phyloP scores from a whole-genome alignment of 2,797 vertebrate species.

The Catostomus latipinnis region DNA sequence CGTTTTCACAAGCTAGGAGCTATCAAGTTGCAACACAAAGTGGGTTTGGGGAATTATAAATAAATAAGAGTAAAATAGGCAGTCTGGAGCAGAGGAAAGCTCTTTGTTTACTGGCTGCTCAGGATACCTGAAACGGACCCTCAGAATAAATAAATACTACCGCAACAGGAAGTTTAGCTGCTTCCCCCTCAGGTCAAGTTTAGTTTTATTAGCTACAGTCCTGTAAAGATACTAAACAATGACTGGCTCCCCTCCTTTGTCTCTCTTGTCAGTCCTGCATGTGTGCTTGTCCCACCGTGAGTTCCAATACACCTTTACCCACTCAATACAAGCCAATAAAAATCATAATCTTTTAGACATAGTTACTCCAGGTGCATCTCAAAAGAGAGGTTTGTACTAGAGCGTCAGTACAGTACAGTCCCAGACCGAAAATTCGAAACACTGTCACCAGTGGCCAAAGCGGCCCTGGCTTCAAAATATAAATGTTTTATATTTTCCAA shows the following conservation, averaged over 20 bases:
- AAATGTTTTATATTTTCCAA: too few relatives aligned
- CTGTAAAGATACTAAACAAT: constrained; percentile 78
- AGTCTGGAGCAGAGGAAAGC: constrained; percentile 63
- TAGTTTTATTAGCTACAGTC: constrained; percentile 82
- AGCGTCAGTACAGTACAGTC: neutral
- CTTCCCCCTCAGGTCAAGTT: constrained; percentile 75
- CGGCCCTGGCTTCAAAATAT: too few relatives aligned
- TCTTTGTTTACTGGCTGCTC: constrained; percentile 79
- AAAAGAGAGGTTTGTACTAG: constrained; percentile 9
- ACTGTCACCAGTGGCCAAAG: too few relatives aligned
- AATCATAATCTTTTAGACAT: constrained; percentile 24
- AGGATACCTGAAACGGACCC: constrained; percentile 77
- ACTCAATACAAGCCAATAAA: constrained; percentile 37
- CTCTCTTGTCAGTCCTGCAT: constrained; percentile 37
- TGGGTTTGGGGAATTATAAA: constrained; percentile 78
- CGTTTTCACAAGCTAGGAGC: constrained; percentile 75
- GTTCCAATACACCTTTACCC: constrained; percentile 11
- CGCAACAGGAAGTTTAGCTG: constrained; percentile 80
- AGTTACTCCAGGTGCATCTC: constrained; percentile 27
- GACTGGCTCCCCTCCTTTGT: constrained; percentile 53
- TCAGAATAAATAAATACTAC: constrained; percentile 82
- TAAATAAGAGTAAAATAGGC: constrained; percentile 74
- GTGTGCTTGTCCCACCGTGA: constrained; percentile 37
- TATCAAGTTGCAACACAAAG: constrained; percentile 78
- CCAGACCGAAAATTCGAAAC: too few relatives aligned